Evolutionary conservation across 2,797 vertebrate genomes (phyloP).

Genomic region (Clarias fuscus): DNA sequence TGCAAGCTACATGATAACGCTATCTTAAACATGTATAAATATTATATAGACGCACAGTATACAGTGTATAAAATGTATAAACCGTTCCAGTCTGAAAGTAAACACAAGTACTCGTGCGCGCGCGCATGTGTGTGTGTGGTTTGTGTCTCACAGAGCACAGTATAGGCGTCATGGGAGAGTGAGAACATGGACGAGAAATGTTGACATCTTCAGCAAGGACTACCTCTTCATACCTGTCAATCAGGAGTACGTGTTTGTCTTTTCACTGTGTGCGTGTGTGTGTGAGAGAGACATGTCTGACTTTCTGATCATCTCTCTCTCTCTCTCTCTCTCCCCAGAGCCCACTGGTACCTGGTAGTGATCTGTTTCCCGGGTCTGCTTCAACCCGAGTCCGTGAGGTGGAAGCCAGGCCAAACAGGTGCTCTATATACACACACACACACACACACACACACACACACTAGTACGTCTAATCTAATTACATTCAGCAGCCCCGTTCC

Average conservation of each 20-base stretch:
- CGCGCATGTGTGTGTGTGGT: not conserved
- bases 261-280: not conserved
- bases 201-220: conserved; percentile 94
- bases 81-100: not conserved
- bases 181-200: conserved; percentile 92
- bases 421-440: not conserved
- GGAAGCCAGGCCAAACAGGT: conserved; percentile 48
- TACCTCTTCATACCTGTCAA: conserved; percentile 96
- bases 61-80: not conserved
- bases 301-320: not conserved
- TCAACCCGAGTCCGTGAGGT: conserved; percentile 70
- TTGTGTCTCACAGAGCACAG: conserved; percentile 68
- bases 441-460: conserved; percentile 12
- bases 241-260: conserved; percentile 81
- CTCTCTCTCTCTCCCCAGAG: conserved; percentile 66
- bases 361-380: conserved; percentile 93
- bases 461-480: not conserved
- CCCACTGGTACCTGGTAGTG: conserved; percentile 93
- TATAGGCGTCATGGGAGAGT: conserved; percentile 88
- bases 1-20: not conserved
- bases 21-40: too few relatives aligned
- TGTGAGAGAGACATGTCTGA: not conserved
- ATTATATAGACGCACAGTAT: too few relatives aligned
- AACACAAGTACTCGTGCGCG: not conserved
- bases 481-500: not conserved